A percentile compares a stretch with the other conserved stretches of the same genome.
phyloP scores from a whole-genome alignment of 2,113 vertebrate genomes.

The Riparia riparia region DNA sequence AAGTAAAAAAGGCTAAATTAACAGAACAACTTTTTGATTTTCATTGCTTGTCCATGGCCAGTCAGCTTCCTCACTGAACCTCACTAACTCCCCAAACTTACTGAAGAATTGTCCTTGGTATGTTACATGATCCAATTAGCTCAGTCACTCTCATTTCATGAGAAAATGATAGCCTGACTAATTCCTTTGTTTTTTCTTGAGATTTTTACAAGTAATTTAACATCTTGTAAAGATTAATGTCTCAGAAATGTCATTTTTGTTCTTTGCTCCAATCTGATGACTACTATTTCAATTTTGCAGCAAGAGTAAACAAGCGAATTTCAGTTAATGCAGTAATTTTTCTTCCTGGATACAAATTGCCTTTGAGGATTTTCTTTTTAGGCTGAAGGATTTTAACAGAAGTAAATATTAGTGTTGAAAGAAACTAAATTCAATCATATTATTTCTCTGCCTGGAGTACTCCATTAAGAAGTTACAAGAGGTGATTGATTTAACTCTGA shows the following conservation, averaged over 20 bases:
- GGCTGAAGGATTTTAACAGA: not conserved
- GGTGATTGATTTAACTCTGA: not conserved
- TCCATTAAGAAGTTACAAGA: not conserved
- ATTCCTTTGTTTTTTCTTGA: conserved; percentile 21
- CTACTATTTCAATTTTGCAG: not conserved
- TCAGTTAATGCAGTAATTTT: not conserved
- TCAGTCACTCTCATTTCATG: not conserved
- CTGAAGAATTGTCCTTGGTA: not conserved
- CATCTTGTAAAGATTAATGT: not conserved
- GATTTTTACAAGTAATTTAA: conserved; percentile 51
- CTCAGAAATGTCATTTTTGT: conserved; percentile 33
- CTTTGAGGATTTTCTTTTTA: not conserved
- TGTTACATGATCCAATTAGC: not conserved
- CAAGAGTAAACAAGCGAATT: not conserved
- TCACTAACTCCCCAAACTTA: not conserved
- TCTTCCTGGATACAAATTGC: not conserved
- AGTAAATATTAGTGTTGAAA: conserved; percentile 12
- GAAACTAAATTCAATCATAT: not conserved
- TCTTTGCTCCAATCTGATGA: not conserved
- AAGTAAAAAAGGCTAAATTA: not conserved
- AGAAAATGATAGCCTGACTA: conserved; percentile 1
- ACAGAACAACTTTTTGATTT: not conserved
- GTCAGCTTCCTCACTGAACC: not conserved
- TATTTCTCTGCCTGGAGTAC: not conserved
- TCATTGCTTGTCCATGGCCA: not conserved